Percentiles rank a stretch among this genome's conserved stretches.
These are phyloP conservation scores for Dermatemys mawii DNA, from an alignment of 2,113 vertebrate genomes.

Conservation along the genomic window DNA sequence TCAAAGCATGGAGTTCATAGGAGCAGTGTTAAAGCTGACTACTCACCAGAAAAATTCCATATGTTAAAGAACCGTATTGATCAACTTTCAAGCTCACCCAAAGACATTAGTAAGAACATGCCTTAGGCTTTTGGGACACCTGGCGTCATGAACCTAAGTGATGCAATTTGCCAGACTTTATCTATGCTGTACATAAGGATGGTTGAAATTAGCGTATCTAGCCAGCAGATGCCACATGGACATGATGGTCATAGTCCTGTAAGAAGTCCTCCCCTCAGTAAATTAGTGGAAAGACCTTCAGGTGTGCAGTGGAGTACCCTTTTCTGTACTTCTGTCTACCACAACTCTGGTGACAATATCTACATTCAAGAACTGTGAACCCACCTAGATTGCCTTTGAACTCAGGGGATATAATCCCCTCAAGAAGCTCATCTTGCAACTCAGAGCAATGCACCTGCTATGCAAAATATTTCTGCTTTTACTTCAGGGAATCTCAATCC, in stretches of 20 bases:
- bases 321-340: background rate
- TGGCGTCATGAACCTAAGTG: background rate
- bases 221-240: background rate
- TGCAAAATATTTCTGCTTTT: background rate
- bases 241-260: background rate
- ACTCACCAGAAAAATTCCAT: background rate
- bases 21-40: background rate
- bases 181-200: background rate
- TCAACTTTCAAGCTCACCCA: background rate
- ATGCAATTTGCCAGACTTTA: background rate
- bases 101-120: background rate
- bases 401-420: background rate
- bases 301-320: background rate
- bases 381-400: background rate
- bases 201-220: background rate
- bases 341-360: background rate
- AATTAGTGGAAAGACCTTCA: background rate
- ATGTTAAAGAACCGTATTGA: background rate
- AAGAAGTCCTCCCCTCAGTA: background rate
- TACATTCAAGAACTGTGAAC: background rate
- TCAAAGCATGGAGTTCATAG: background rate
- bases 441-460: background rate
- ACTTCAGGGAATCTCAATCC: background rate
- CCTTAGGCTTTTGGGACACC: background rate
- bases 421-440: background rate